phyloP scores from a whole-genome alignment of 1,140 invertebrate species.

The Nephotettix cincticeps region DNA sequence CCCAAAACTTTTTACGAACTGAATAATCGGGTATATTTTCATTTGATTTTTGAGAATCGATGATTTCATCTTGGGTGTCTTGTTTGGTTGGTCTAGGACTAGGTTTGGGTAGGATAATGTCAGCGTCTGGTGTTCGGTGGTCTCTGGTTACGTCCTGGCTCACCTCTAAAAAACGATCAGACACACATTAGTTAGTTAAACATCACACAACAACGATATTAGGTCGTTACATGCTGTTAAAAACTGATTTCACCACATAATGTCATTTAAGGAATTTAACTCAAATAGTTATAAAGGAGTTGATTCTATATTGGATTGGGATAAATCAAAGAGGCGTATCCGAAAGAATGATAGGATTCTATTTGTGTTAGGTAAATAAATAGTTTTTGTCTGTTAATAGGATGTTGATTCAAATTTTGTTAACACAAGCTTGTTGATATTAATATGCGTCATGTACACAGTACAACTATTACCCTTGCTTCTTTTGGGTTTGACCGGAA shows the following conservation, averaged over 20 bases:
- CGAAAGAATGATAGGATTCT: too few relatives aligned
- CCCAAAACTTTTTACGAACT: slow-evolving; percentile 54
- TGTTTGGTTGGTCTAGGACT: slow-evolving; percentile 24
- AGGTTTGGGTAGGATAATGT: slow-evolving; percentile 31
- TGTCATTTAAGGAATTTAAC: neutral
- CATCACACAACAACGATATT: slow-evolving; percentile 7
- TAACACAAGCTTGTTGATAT: slow-evolving; percentile 5
- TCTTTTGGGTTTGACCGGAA: slow-evolving; percentile 17
- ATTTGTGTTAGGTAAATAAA: too few relatives aligned
- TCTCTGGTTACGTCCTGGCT: slow-evolving; percentile 33
- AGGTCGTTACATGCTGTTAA: slow-evolving; percentile 21
- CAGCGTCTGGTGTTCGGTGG: slow-evolving; percentile 27
- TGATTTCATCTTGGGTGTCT: slow-evolving; percentile 22
- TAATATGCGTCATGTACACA: neutral
- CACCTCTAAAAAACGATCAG: slow-evolving; percentile 34
- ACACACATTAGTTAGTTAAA: slow-evolving; percentile 31
- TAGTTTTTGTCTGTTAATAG: too few relatives aligned
- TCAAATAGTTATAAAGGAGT: too few relatives aligned
- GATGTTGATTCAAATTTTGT: too few relatives aligned
- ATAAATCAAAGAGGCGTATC: too few relatives aligned
- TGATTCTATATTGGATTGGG: too few relatives aligned
- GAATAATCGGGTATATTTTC: slow-evolving; percentile 34
- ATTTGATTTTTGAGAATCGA: slow-evolving; percentile 13
- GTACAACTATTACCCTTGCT: slow-evolving; percentile 14
- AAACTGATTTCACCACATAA: slow-evolving; percentile 24